Conservation (phyloP, 2,888 invertebrate genomes). For the Argyra leucocephala region DNA sequence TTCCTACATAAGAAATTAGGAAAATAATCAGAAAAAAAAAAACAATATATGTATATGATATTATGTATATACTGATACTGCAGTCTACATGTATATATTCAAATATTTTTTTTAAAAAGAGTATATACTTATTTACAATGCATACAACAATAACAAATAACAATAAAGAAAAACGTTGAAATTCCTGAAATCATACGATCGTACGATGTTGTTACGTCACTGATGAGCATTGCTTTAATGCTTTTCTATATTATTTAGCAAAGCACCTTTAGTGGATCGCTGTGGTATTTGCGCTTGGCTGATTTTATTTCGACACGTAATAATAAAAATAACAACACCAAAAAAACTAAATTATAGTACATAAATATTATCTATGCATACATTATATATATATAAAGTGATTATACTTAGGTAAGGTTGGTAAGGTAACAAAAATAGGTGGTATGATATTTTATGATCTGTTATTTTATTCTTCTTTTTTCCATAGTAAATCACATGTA, state of each 20-base stretch:
- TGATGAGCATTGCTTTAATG: not conserved
- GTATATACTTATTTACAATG: too few species aligned
- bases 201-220: slow-evolving; percentile 1
- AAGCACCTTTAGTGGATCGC: not conserved
- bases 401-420: not conserved
- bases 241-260: not conserved
- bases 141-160: not conserved
- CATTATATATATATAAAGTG: not conserved
- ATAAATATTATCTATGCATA: not conserved
- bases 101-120: too few species aligned
- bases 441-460: not conserved
- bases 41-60: not conserved
- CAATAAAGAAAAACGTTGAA: not conserved
- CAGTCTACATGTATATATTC: too few species aligned
- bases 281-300: not conserved
- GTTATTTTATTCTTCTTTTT: not conserved
- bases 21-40: not conserved
- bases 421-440: slow-evolving; percentile 2
- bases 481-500: not conserved
- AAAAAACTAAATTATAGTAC: not conserved
- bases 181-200: not conserved
- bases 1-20: not conserved
- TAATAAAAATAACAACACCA: not conserved
- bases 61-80: too few species aligned
- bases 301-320: not conserved